Base-by-base conservation (phyloP, 2,113 vertebrate genomes). In the Zootoca vivipara region DNA sequence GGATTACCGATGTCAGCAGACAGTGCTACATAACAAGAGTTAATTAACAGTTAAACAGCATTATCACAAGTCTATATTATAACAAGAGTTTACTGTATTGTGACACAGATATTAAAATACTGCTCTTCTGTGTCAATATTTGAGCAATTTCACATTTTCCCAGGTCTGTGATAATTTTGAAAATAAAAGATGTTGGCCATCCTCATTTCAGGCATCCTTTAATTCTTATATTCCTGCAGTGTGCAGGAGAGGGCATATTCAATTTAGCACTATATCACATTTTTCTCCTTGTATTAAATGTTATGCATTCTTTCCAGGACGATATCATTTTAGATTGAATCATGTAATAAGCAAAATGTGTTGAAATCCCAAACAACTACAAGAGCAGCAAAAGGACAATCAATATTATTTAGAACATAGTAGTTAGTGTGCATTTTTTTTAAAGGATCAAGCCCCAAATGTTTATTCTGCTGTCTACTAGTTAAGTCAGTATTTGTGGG, bases 241-340 rank as follows among this genome's bases (percentile, higher is more conserved):
- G 2, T 70, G 4, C 46, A 89, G 20, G 46, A 79, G 3, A 88
- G 52, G 65, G 30, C 7, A 92, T 94, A 87, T 95, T 88, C 74
- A 87, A 12, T 89, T 90, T 78, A 89, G 88, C 28, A 1, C 95
- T 92, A 91, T 93, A 92, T 94, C 90, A 90, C 62, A 15, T 85
- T 92, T 94, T 92, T 90, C 62, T 82, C 6, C 82, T 93, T 88
- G 90, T 88, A 94, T 95, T 94, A 78, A 1, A 64, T 87, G 88
- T 93, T 87, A 89, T 91, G 4, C n/a, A 87, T 69, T n/a, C 38
- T 93, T 92, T 91, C 90, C 72, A 91, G 84, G 82, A 93, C 78
- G 56, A 91, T 92, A 58, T 92, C 91, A 93, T 95, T 89, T 94
- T 89, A 86, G 9, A 85, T 67, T 88, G 52, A 95, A 92, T 96